These are phyloP conservation scores for Episyrphus balteatus DNA, from an alignment of 1,140 invertebrate genomes.

Conservation along the genomic window DNA sequence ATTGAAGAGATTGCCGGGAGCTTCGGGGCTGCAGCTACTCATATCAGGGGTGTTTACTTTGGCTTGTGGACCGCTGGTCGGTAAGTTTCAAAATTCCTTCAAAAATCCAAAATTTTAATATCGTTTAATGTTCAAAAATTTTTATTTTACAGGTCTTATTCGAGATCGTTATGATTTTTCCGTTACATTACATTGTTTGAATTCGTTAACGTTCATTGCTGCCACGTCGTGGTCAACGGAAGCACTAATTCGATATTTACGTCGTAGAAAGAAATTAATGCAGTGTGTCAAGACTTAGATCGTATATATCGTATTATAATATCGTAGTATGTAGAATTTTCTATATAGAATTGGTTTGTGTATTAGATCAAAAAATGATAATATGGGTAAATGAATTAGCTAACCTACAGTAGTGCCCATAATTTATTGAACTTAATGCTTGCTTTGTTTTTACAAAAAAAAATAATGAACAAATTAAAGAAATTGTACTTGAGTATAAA, in stretches of 20 bases:
- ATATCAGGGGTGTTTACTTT: conserved; percentile 47
- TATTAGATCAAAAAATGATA: not conserved
- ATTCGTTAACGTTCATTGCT: conserved; percentile 49
- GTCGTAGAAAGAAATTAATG: conserved; percentile 6
- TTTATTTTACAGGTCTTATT: conserved; percentile 41
- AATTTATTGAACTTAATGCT: too few species aligned
- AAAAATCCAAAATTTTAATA: not conserved
- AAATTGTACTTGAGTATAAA: too few species aligned
- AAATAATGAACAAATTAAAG: too few species aligned
- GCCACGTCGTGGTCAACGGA: conserved; percentile 44
- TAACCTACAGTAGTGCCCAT: too few species aligned
- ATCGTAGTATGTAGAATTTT: conserved; percentile 2
- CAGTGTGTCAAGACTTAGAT: not conserved
- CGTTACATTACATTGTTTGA: conserved; percentile 48
- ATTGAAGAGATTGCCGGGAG: conserved; percentile 47
- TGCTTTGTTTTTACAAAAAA: too few species aligned
- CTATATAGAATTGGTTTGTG: conserved; percentile 1
- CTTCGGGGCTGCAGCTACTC: conserved; percentile 49
- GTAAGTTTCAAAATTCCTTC: conserved; percentile 31
- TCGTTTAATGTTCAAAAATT: not conserved
- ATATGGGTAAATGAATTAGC: too few species aligned
- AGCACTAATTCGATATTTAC: conserved; percentile 18
- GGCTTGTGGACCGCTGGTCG: conserved; percentile 44
- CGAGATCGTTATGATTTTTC: conserved; percentile 46
- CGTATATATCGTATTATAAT: not conserved